These are phyloP conservation scores for Varanus komodoensis DNA, from an alignment of 2,113 vertebrate genomes.

Conservation along the genomic window DNA sequence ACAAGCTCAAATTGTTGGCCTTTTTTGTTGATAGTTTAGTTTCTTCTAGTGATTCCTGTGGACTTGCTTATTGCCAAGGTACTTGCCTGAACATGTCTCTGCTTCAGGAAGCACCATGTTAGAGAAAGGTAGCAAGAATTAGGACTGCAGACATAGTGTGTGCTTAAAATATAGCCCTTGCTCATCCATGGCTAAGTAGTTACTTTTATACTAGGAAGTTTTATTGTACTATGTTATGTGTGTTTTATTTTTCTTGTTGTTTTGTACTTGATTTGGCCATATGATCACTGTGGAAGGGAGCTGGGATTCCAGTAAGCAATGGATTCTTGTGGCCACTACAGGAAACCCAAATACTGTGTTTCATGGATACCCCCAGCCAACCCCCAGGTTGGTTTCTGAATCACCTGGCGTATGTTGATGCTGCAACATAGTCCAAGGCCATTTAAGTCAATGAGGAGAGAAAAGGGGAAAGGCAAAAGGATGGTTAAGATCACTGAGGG, in stretches of 20 bases:
- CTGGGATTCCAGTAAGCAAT: no score
- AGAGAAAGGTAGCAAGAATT: slow-evolving; percentile 61
- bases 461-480: no score
- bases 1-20: slow-evolving; percentile 29
- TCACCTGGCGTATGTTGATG: no score
- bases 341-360: no score
- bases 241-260: not conserved
- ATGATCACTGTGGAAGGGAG: not conserved
- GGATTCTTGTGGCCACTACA: no score
- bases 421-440: no score
- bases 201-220: slow-evolving; percentile 36
- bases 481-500: no score
- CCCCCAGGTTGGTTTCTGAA: no score
- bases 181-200: slow-evolving; percentile 52
- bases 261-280: not conserved
- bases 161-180: slow-evolving; percentile 55
- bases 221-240: slow-evolving; percentile 1
- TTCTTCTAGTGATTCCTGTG: slow-evolving; percentile 58
- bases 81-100: slow-evolving; percentile 67
- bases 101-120: slow-evolving; percentile 57
- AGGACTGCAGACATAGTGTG: slow-evolving; percentile 26
- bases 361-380: no score
- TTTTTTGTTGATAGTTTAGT: slow-evolving; percentile 51
- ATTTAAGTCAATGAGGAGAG: no score
- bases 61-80: slow-evolving; percentile 67